Conservation (phyloP, 2,797 vertebrate species). For the Myotis daubentonii region DNA sequence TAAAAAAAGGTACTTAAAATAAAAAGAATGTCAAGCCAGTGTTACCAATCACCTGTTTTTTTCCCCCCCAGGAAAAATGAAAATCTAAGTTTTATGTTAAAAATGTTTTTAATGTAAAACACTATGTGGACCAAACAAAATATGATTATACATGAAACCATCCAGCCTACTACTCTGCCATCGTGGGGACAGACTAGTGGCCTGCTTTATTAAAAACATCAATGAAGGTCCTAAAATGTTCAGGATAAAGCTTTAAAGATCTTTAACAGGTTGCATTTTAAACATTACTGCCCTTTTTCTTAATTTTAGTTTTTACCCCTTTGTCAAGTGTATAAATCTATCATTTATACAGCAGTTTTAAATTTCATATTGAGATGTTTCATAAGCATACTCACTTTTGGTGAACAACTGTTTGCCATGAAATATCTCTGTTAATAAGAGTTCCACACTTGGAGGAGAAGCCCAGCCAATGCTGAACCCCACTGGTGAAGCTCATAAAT, state of each 20-base stretch:
- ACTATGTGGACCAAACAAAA: background rate
- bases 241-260: background rate
- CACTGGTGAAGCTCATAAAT: background rate
- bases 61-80: background rate
- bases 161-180: background rate
- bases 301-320: background rate
- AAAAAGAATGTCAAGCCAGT: background rate
- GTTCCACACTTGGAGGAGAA: background rate
- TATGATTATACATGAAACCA: background rate
- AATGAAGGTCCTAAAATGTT: background rate
- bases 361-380: constrained; percentile 5
- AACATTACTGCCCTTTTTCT: background rate
- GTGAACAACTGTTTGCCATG: background rate
- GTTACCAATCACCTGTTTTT: background rate
- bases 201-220: background rate
- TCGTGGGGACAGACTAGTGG: background rate
- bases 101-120: background rate
- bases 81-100: background rate
- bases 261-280: background rate
- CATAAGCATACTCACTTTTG: background rate
- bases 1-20: background rate
- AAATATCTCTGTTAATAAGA: background rate
- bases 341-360: background rate
- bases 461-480: background rate
- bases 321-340: background rate